phyloP scores from a whole-genome alignment of 2,888 invertebrate genomes.

The Corythucha ciliata region DNA sequence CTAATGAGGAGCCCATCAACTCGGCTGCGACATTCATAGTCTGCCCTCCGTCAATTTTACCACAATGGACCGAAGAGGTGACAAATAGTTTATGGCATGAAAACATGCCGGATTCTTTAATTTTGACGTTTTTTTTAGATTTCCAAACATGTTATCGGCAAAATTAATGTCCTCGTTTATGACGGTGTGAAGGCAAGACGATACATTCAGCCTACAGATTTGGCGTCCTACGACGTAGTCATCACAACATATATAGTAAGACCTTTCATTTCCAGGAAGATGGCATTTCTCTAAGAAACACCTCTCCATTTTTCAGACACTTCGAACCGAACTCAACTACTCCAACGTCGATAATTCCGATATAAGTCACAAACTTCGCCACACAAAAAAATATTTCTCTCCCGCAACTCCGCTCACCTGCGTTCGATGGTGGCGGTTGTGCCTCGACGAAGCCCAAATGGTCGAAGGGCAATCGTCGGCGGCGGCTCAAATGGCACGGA shows the following conservation, averaged over 20 bases:
- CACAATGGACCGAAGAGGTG: constrained; percentile 62
- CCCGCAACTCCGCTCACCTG: constrained; percentile 57
- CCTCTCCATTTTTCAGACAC: constrained; percentile 34
- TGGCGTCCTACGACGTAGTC: constrained; percentile 59
- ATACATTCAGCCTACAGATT: constrained; percentile 52
- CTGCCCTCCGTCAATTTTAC: constrained; percentile 54
- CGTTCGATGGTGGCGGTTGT: constrained; percentile 66
- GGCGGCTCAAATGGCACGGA: constrained; percentile 54
- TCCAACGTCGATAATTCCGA: constrained; percentile 27
- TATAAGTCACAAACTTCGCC: constrained; percentile 48
- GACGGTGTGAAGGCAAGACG: constrained; percentile 45
- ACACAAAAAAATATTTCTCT: constrained; percentile 53
- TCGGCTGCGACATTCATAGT: constrained; percentile 62
- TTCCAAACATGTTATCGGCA: constrained; percentile 48
- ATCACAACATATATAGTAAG: constrained; percentile 56
- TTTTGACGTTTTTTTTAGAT: constrained; percentile 43
- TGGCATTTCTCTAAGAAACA: neutral
- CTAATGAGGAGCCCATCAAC: constrained; percentile 42
- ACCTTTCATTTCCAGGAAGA: neutral
- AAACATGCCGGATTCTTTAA: too few relatives aligned
- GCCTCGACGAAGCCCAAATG: constrained; percentile 73
- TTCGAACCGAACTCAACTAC: constrained; percentile 28
- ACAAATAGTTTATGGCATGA: too few relatives aligned
- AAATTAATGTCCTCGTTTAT: constrained; percentile 49
- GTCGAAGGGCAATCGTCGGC: constrained; percentile 53